Evolutionary conservation across 2,888 invertebrate species (phyloP).

Genomic region (Ditula angustiorana): DNA sequence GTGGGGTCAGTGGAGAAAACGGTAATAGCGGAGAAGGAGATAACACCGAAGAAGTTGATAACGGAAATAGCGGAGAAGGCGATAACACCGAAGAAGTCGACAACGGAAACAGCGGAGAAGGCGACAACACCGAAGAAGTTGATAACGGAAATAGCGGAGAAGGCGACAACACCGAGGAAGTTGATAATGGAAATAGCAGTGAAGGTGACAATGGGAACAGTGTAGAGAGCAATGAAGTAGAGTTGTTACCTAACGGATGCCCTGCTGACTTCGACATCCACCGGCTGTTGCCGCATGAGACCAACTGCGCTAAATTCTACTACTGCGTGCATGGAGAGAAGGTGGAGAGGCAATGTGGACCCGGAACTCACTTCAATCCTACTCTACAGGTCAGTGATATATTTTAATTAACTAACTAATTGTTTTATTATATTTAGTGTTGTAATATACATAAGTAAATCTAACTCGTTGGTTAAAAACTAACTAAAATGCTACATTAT

Average conservation of each 20-base stretch:
- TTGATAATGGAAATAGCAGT: neutral
- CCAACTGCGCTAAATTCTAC: conserved; percentile 55
- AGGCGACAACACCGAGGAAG: neutral
- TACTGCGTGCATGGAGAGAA: too few relatives aligned
- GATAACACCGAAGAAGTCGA: neutral
- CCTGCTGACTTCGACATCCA: conserved; percentile 51
- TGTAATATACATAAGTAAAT: too few relatives aligned
- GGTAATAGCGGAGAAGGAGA: neutral
- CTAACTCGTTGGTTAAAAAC: too few relatives aligned
- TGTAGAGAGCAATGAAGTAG: neutral
- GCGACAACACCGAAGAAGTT: neutral
- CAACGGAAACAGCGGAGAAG: neutral
- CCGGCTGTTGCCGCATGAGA: conserved; percentile 53
- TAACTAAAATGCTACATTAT: too few relatives aligned
- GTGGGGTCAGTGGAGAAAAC: neutral
- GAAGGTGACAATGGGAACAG: neutral
- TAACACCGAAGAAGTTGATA: neutral
- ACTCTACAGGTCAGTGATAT: conserved; percentile 29
- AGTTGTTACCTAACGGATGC: conserved; percentile 50
- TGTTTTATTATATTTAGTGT: too few relatives aligned
- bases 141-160: neutral
- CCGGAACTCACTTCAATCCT: conserved; percentile 49
- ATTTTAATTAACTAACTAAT: too few relatives aligned
- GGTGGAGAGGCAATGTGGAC: conserved; percentile 46
- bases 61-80: neutral